Evolutionary conservation across 2,113 vertebrate species (phyloP).

Genomic region (Pollachius pollachius): DNA sequence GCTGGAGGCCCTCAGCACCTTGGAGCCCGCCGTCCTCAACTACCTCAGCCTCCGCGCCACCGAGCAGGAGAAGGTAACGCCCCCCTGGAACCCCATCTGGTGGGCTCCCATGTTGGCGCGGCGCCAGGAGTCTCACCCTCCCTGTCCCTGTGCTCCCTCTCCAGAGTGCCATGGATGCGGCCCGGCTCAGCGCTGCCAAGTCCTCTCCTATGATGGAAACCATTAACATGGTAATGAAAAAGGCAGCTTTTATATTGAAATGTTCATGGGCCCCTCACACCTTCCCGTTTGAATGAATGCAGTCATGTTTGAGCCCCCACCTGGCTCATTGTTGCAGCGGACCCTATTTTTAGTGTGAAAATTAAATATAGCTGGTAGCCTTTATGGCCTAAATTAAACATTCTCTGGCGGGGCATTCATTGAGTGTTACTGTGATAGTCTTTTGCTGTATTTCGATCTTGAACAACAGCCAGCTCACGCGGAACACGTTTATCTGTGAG

Average conservation of each 20-base stretch:
- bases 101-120: neutral
- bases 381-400: too few relatives aligned
- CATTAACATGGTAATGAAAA: constrained; percentile 86
- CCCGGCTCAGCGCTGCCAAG: constrained; percentile 93
- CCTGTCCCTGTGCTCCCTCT: neutral
- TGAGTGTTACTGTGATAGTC: too few relatives aligned
- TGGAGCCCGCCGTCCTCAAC: constrained; percentile 96
- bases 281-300: neutral
- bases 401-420: too few relatives aligned
- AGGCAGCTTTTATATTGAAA: neutral
- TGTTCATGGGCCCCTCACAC: too few relatives aligned
- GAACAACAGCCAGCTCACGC: too few relatives aligned
- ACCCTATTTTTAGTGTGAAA: too few relatives aligned
- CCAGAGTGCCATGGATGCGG: constrained; percentile 92
- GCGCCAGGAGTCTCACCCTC: neutral
- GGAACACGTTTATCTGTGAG: too few relatives aligned
- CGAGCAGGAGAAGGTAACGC: constrained; percentile 92
- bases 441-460: too few relatives aligned
- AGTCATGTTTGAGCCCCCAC: neutral
- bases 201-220: constrained; percentile 99
- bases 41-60: constrained; percentile 95
- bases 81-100: neutral
- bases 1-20: constrained; percentile 88
- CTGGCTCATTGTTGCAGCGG: too few relatives aligned
- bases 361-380: too few relatives aligned